phyloP scores from a whole-genome alignment of 2,113 vertebrate species.

The Cervus canadensis region DNA sequence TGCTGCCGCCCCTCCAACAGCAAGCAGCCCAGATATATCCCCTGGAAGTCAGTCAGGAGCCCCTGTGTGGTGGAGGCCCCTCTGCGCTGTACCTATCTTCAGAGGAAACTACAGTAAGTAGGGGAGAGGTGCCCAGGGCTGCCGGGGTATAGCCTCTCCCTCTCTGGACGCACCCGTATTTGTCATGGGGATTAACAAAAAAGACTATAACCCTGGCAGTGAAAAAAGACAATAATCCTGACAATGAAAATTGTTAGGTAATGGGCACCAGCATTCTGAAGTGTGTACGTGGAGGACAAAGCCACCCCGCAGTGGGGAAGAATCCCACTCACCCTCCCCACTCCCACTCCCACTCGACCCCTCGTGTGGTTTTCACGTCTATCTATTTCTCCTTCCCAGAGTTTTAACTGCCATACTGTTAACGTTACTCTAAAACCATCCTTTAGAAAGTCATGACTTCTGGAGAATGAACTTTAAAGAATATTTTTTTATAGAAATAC shows the following conservation, averaged over 20 bases:
- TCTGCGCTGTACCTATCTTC: slow-evolving; percentile 79
- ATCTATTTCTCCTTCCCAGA: neutral
- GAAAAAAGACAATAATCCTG: neutral
- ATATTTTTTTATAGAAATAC: neutral
- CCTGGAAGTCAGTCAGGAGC: slow-evolving; percentile 83
- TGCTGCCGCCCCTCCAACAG: slow-evolving; percentile 42
- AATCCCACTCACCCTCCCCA: no score
- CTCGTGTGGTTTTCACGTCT: neutral
- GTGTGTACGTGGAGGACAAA: neutral
- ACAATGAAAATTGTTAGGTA: slow-evolving; percentile 89
- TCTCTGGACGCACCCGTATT: slow-evolving; percentile 87
- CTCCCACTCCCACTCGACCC: neutral
- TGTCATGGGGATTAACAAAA: slow-evolving; percentile 93
- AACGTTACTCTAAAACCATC: neutral
- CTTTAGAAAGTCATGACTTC: neutral
- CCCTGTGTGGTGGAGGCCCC: slow-evolving; percentile 78
- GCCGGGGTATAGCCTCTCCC: slow-evolving; percentile 79
- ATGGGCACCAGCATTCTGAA: neutral
- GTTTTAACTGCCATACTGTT: neutral
- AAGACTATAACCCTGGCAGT: slow-evolving; percentile 79
- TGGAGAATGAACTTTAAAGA: neutral
- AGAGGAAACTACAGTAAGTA: slow-evolving; percentile 86
- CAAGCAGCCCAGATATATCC: slow-evolving; percentile 85
- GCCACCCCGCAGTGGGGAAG: neutral
- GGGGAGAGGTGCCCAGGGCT: neutral